A percentile compares a stretch with the other conserved stretches of the same genome.
These are phyloP conservation scores for Falco columbarius DNA, from an alignment of 2,797 vertebrate genomes.

Conservation along the genomic window DNA sequence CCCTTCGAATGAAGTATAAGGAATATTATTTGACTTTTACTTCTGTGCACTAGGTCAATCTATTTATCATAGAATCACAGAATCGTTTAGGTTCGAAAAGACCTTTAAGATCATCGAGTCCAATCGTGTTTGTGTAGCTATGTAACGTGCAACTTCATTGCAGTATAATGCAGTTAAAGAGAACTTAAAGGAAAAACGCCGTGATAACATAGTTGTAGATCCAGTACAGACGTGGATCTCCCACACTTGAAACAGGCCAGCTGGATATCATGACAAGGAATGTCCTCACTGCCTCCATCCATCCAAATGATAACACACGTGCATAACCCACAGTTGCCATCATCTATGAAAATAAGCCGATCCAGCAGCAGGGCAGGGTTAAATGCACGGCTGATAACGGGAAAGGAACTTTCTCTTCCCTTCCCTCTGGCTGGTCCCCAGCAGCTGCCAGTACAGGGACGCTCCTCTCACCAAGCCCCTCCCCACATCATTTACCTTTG, in stretches of 20 bases:
- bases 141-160: not conserved
- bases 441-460: not conserved
- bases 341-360: not conserved
- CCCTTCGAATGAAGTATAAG: not conserved
- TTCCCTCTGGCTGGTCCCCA: not conserved
- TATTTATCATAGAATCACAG: not conserved
- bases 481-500: not conserved
- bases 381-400: fast-evolving
- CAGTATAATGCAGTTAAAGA: not conserved
- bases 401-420: not conserved
- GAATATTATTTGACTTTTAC: not conserved
- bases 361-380: not conserved
- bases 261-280: not conserved
- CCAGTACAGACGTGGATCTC: not conserved
- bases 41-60: not conserved
- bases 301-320: not conserved
- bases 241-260: not conserved
- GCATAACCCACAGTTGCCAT: not conserved
- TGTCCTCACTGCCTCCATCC: not conserved
- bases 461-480: not conserved
- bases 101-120: not conserved
- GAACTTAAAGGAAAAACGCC: not conserved
- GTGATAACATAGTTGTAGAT: not conserved
- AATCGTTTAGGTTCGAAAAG: not conserved
- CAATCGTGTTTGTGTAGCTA: not conserved